Evolutionary conservation across 2,888 invertebrate species (phyloP), one percentile per base, ranked within the genome.

Genomic region (Phytoseiulus persimilis): DNA sequence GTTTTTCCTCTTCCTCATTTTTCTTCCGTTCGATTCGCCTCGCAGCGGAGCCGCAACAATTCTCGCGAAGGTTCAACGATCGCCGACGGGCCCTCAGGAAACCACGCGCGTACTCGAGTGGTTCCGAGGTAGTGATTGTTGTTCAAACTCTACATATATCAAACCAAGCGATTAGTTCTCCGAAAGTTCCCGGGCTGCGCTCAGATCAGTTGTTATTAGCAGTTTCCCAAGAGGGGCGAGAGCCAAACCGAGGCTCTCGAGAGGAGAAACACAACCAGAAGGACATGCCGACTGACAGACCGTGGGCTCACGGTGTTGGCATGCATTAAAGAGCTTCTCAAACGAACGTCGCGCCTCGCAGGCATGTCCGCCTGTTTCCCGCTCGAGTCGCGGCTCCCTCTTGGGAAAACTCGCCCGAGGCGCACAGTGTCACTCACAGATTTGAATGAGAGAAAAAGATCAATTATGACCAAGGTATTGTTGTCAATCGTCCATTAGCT

Each of bases 361-460:
- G 65, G 28, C 65, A 65, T 65, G 65, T 65, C 65, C 65, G 23
- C 65, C 65, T 65, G 5, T 14, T 28, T 11, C 28, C 18, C 65
- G 14, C 5, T 39, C 39, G 39, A 39, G 65, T 18, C 65, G 65
- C 18, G 1, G 65, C 18, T 65, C 65, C 18, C 65, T 18, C 65
- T 28, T 65, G 65, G 65, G 65, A 28, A 65, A 65, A 65, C 65
- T 65, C 65, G 65, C 65, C 65, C 18, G 23, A 28, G 65, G 65
- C 65, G 65, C 28, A 2, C 65, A 33, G n/a, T 87, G 87, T n/a
- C 87, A 45, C 39, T 87, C 39, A 87, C 87, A 87, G 87, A 87
- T 87, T 87, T 87, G 87, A 87, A 87, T 87, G 87, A 87, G 87
- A 87, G 65, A 23, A 65, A 65, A 65, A 65, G 87, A 87, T 87